Evolutionary conservation across 1,140 invertebrate species (phyloP), one percentile per base, ranked within the genome.

Genomic region (Hyposmocoma kahamanoa): DNA sequence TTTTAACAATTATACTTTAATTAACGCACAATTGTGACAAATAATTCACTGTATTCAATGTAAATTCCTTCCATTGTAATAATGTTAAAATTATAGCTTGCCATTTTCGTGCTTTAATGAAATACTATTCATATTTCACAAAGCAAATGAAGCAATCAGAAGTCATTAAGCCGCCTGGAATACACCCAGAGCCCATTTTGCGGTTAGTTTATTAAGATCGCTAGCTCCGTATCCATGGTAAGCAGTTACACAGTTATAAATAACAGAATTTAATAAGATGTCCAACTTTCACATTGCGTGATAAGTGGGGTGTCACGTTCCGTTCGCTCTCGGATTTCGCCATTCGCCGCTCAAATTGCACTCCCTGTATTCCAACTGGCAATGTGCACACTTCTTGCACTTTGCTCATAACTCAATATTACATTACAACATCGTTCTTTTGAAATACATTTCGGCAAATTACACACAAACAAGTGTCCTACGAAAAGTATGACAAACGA

Each of bases 221-320:
- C 18, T 17, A 36, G 32, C 32, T 3, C 32, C 32, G 32, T 36
- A 36, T 36, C 36, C 36, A 42, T 20, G n/a, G 24, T 17, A 30
- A 52, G 30, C 54, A 32, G 43, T 62, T 48, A 59, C 38, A 56
- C 52, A 59, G 56, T 59, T 62, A 69, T 69, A 64, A 70, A 67
- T 70, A 68, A 59, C 61, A 56, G 51, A 64, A 75, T 70, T 76
- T 72, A 75, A 79, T 77, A 73, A 72, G 60, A 67, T 63, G 62
- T 67, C 50, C 56, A 65, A 74, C 69, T 79, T 79, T 80, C 74
- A 72, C 73, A 60, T 74, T 53, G 67, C 62, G 59, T 69, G 67
- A 72, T 77, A 79, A 81, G 65, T 78, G 71, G 62, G 62, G 75
- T 76, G 75, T 81, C 79, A 74, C 72, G 75, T 79, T 79, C 63